Evolutionary conservation across 30 jellyfish, hydroid and myxozoan genomes (phyloP), one percentile per base, ranked within the genome.

Genomic region (Mastigias papua): DNA sequence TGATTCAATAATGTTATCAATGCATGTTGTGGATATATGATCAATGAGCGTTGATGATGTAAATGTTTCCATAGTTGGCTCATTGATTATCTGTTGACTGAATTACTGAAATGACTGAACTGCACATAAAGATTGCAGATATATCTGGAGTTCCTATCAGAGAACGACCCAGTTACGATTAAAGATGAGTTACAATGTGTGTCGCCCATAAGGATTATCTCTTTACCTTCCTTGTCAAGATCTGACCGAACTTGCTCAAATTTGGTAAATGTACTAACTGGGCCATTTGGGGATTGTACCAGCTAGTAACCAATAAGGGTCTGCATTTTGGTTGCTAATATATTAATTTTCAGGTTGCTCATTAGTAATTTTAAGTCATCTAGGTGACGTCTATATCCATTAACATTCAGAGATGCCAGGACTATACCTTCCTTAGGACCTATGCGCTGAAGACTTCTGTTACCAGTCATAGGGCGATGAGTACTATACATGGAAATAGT

Each of bases 181-280:
- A 20, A 67, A 27, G 79, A 67, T 67, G 22, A 34, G 20, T 67
- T 27, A 67, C 79, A 31, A 20, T 67, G 9, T 67, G 79, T 67
- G 63, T 67, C 79, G 22, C 79, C 50, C 20, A 67, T 23, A 20
- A 67, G 75, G 8, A 72, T 33, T 34, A 72, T 72, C 84, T 72
- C 35, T 34, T 33, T 72, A 33, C 75, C 49, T 72, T 72, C 80
- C 29, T 69, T 69, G 80, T 69, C 73, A 72, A 72, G 84, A 34
- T 72, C 32, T 37, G 49, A 72, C 8, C 28, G 71, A 72, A 72
- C 68, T 21, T 27, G 9, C 49, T 72, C 84, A 29, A 25, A 76
- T 34, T 34, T 72, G 84, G 71, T 23, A 48, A 72, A 34, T 26
- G 30, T 72, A 34, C 84, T 33, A 48, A 72, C 68, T 19, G 84